Evolutionary conservation across 2,888 invertebrate genomes (phyloP), one percentile per base, ranked within the genome.

Genomic region (Oscheius sp.): DNA sequence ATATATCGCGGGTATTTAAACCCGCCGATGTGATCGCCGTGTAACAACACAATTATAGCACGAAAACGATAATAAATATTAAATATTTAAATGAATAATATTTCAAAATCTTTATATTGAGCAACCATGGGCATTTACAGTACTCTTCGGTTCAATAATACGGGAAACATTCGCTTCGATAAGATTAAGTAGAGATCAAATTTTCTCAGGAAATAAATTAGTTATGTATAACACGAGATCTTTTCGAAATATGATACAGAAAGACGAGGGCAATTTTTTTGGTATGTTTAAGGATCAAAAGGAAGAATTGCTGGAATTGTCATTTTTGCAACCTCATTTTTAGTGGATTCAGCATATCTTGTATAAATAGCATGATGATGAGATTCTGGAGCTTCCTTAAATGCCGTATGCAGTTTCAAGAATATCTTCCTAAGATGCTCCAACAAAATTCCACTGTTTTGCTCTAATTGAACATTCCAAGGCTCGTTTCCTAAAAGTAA

Each of bases 241-340:
- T 27, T 29, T n/a, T 55, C 27, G 35, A 35, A 35, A 58, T 58
- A 61, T 61, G 23, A 41, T 61, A 61, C 61, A 61, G 61, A 61
- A 61, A 61, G 61, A 61, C 61, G n/a, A 27, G 58, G 58, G 43
- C 5, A 21, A 43, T 41, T 41, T n/a, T n/a, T n/a, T n/a, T 21
- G 18, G 13, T 9, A 25, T 12, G 1, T n/a, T 18, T 7, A 27
- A 9, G n/a, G 13, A n/a, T 61, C 61, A 43, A 49, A 49, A 16
- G 66, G 66, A 16, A 66, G 18, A 7, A n/a, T 63, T 12, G 49
- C 25, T 1, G 66, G 66, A 1, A 29, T 9, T 16, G 23, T 2
- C 16, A 66, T 49, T 9, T 29, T 66, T 18, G 66, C 23, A 27
- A 66, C 66, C 16, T 66, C 66, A 25, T 16, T 16, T 29, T 66